phyloP scores from a whole-genome alignment of 1,140 invertebrate genomes.

The Drosophila ohnishii region DNA sequence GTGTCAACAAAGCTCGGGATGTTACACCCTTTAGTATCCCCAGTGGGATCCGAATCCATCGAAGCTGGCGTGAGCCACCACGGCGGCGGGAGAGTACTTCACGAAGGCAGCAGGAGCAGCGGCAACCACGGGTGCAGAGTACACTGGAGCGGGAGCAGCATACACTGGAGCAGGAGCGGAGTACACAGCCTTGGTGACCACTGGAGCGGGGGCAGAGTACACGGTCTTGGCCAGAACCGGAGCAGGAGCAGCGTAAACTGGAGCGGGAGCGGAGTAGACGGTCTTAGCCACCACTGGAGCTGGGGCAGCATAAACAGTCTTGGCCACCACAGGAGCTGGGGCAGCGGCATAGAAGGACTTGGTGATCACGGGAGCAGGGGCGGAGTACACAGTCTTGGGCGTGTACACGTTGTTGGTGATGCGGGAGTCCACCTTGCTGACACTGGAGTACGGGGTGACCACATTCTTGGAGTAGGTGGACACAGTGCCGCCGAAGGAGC shows the following conservation, averaged over 20 bases:
- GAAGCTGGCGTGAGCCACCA: slow-evolving; percentile 84
- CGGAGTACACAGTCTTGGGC: slow-evolving; percentile 77
- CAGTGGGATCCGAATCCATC: slow-evolving; percentile 84
- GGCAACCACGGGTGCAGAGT: slow-evolving; percentile 73
- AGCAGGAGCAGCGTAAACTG: slow-evolving; percentile 57
- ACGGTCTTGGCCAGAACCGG: slow-evolving; percentile 46
- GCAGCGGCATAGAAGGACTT: slow-evolving; percentile 69
- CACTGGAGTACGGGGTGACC: slow-evolving; percentile 86
- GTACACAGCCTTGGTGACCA: slow-evolving; percentile 76
- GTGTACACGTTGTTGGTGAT: slow-evolving; percentile 85
- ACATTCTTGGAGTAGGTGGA: slow-evolving; percentile 86
- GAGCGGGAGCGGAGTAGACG: slow-evolving; percentile 49
- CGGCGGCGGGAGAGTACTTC: slow-evolving; percentile 84
- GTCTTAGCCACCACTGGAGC: slow-evolving; percentile 76
- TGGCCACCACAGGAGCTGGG: slow-evolving; percentile 84
- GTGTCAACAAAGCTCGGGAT: slow-evolving; percentile 45
- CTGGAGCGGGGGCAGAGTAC: slow-evolving; percentile 83
- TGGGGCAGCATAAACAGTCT: slow-evolving; percentile 48
- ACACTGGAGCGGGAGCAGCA: slow-evolving; percentile 64
- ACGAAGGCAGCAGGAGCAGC: slow-evolving; percentile 77
- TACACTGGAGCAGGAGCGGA: slow-evolving; percentile 37
- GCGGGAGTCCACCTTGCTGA: slow-evolving; percentile 86
- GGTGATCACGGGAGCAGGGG: slow-evolving; percentile 68
- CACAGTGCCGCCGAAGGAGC: slow-evolving; percentile 85
- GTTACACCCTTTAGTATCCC: slow-evolving; percentile 81